These are phyloP conservation scores for Archocentrus centrarchus DNA, from an alignment of 2,113 vertebrate species.

Conservation along the genomic window DNA sequence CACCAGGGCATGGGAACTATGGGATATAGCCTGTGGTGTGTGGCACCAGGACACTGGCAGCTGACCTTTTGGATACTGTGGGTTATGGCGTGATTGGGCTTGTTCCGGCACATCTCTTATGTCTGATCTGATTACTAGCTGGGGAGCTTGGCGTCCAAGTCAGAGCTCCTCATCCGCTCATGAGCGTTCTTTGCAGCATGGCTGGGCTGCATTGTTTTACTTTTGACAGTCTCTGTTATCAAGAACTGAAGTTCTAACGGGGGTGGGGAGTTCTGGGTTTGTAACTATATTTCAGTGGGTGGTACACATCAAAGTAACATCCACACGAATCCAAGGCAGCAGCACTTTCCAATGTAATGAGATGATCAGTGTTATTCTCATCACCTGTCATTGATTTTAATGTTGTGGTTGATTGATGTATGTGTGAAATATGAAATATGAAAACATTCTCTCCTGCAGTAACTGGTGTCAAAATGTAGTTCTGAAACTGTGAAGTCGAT, in stretches of 20 bases:
- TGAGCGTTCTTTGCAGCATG: neutral
- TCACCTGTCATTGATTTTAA: neutral
- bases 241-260: neutral
- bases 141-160: neutral
- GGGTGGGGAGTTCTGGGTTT: neutral
- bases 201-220: neutral
- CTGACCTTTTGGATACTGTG: conserved; percentile 1
- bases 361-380: neutral
- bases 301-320: neutral
- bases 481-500: conserved; percentile 6
- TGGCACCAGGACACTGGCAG: neutral
- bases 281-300: neutral
- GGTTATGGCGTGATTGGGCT: neutral
- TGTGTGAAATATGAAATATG: conserved; percentile 5
- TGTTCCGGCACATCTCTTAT: neutral
- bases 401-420: neutral
- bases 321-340: neutral
- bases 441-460: neutral
- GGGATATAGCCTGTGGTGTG: neutral
- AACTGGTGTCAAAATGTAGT: neutral
- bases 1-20: neutral
- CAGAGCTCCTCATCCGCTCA: neutral
- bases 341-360: neutral
- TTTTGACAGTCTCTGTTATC: neutral
- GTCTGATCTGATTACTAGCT: neutral